Evolutionary conservation across 2,888 invertebrate genomes (phyloP), one percentile per base, ranked within the genome.

Genomic region (Lissonota sp.): DNA sequence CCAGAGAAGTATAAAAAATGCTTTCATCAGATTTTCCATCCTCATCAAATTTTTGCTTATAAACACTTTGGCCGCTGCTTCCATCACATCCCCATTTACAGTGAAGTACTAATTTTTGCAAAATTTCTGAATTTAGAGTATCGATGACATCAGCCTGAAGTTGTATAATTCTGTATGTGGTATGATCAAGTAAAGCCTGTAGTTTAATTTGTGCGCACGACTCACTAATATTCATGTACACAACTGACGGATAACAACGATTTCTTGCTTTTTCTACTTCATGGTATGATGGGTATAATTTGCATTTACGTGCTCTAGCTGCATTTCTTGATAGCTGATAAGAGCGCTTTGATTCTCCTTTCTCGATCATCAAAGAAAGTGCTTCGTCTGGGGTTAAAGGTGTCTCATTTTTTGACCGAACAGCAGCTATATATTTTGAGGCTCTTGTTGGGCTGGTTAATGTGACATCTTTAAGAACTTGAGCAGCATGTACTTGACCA

Each of bases 1-100:
- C n/a, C n/a, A n/a, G n/a, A n/a, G n/a, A n/a, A n/a, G n/a, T n/a
- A n/a, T n/a, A n/a, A n/a, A n/a, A n/a, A n/a, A n/a, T n/a, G n/a
- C 46, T 80, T 8, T 85, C 79, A 85, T 88, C 86, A 77, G 74
- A 81, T 39, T 82, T 86, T 49, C 82, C 84, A 46, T 40, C 7
- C 16, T 79, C 84, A 86, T 82, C 70, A 83, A 83, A 83, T 42
- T 78, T 76, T 78, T 86, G 86, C 64, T 86, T 85, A 66, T 86
- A 86, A 12, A 81, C 83, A 73, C 84, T 87, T 78, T 86, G 79
- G 62, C 86, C 85, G 3, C 83, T 83, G 46, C 70, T 79, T 57
- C 86, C 84, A 83, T 82, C 80, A 80, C 76, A 74, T 75, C 71
- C 79, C 46, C 46, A 46, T n/a, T 46, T 5, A 46, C 8, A 4